phyloP scores from a whole-genome alignment of 2,113 vertebrate species.

The Oxyura jamaicensis region DNA sequence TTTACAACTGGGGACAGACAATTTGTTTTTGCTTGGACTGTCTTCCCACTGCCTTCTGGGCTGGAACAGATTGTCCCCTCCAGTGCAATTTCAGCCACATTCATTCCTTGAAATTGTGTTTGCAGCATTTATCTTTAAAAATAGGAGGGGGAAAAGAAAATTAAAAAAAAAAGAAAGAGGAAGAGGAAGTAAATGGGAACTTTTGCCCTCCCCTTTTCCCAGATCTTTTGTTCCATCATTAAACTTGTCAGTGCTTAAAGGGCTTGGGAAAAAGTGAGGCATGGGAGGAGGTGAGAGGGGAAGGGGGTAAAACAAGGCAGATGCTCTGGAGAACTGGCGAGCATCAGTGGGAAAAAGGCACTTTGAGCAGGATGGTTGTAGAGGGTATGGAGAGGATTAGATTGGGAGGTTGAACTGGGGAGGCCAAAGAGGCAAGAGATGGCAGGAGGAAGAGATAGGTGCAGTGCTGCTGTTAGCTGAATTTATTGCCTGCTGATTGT shows the following conservation, averaged over 20 bases:
- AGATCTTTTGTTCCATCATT: not conserved
- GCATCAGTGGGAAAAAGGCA: not conserved
- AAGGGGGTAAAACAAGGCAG: not conserved
- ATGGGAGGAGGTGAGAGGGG: not conserved
- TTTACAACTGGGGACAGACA: not conserved
- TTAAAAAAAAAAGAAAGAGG: rapidly evolving
- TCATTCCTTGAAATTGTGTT: not conserved
- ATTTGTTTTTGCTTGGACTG: constrained; percentile 1
- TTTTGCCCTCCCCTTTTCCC: not conserved
- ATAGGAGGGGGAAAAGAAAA: rapidly evolving
- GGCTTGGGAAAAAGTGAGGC: not conserved
- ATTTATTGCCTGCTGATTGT: not conserved
- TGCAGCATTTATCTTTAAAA: not conserved
- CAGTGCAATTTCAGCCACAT: not conserved
- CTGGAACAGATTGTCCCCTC: not conserved
- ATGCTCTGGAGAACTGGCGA: not conserved
- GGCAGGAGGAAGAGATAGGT: not conserved
- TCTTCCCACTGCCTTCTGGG: not conserved
- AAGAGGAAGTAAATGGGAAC: not conserved
- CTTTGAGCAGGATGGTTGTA: not conserved
- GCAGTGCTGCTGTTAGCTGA: not conserved
- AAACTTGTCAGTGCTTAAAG: not conserved
- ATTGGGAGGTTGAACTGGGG: not conserved
- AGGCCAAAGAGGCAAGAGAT: not conserved
- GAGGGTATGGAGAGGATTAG: not conserved